Evolutionary conservation across 2,888 invertebrate genomes (phyloP), one percentile per base, ranked within the genome.

Genomic region (Campoplex nolae): DNA sequence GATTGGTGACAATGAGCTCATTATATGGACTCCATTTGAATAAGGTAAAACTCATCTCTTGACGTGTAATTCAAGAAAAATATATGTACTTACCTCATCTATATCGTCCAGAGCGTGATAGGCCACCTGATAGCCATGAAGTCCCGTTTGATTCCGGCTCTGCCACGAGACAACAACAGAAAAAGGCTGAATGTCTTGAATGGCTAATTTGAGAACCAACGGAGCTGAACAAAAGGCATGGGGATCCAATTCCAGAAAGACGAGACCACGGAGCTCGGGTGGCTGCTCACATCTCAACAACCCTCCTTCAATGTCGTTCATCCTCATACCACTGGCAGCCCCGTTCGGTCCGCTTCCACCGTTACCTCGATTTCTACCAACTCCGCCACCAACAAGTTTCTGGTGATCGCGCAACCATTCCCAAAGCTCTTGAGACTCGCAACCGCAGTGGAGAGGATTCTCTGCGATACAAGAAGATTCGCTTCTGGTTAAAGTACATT

Each of bases 111-210:
- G 95, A 88, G 97, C 96, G 93, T 97, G 97, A 95, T 98, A 98
- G 90, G 97, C 97, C 90, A 98, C 97, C 95, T 97, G 97, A 95
- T 97, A 98, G 89, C 98, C 98, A 92, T 96, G 97, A 90, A 98
- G 95, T 84, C 97, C 97, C 78, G 97, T 97, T 94, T 98, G 97
- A 95, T 98, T 98, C 90, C 98, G 96, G 92, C 98, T 97, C 94
- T 98, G 98, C 98, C 98, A 98, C 90, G 98, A 97, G 65, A 98
- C 98, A 90, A 98, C 96, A 88, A 98, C 97, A 62, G 98, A 97
- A 95, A 97, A 97, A 71, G 98, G 97, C 94, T 98, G 98, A 89
- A 98, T 97, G 94, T 98, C 98, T 95, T 98, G 97, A 92, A 98
- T 98, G 90, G 97, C 98, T 88, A 98, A 96, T 94, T 97, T 97